Conservation (phyloP, 2,888 invertebrate genomes). For the Ophioninae sp. region DNA sequence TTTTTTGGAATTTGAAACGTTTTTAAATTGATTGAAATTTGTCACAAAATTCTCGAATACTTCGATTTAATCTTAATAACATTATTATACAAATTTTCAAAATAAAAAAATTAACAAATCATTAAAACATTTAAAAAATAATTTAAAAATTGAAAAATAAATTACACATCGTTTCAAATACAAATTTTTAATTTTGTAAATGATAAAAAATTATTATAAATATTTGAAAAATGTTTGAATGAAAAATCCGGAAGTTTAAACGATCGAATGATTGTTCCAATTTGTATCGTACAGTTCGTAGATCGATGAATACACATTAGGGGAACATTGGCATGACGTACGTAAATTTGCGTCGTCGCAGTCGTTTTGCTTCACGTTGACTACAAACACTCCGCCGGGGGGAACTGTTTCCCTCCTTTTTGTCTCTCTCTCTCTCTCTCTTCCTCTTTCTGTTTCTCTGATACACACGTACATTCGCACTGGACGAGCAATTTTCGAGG, state of each 20-base stretch:
- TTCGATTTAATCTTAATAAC: too few relatives aligned
- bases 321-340: background rate
- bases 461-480: background rate
- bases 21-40: too few relatives aligned
- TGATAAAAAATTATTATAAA: too few relatives aligned
- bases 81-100: too few relatives aligned
- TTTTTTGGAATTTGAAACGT: too few relatives aligned
- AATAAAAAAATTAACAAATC: too few relatives aligned
- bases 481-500: slow-evolving; percentile 55
- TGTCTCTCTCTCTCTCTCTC: slow-evolving; percentile 7
- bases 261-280: background rate
- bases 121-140: too few relatives aligned
- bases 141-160: too few relatives aligned
- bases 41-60: too few relatives aligned
- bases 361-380: slow-evolving; percentile 41
- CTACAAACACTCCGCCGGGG: slow-evolving; percentile 36
- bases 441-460: background rate
- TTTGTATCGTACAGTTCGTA: slow-evolving; percentile 13
- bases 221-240: too few relatives aligned
- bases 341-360: slow-evolving; percentile 56
- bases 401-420: background rate
- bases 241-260: background rate
- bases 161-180: background rate
- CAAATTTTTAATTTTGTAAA: background rate
- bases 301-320: background rate